phyloP scores from a whole-genome alignment of 1,140 invertebrate species.

The Drosophila leontia region DNA sequence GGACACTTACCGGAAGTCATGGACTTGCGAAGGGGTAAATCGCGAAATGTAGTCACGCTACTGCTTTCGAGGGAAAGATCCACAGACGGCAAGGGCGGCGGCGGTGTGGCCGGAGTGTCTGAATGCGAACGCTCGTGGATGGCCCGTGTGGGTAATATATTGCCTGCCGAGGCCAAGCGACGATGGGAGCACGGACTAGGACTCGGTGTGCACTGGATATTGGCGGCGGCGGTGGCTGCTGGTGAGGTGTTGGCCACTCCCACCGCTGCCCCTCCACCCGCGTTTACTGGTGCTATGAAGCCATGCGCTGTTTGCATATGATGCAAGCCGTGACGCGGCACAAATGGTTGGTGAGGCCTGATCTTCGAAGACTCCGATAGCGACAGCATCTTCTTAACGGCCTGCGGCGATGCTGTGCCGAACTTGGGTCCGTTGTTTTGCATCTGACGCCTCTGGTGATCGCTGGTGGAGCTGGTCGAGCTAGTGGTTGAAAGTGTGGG shows the following conservation, averaged over 20 bases:
- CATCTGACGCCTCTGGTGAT: conserved; percentile 93
- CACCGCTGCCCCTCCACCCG: conserved; percentile 8
- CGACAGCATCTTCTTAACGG: conserved; percentile 96
- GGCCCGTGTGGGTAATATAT: conserved; percentile 84
- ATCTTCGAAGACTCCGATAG: conserved; percentile 95
- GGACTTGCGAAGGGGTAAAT: conserved; percentile 94
- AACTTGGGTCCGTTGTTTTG: conserved; percentile 90
- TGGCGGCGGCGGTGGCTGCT: conserved; percentile 29
- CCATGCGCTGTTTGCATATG: conserved; percentile 70
- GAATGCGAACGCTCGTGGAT: conserved; percentile 95
- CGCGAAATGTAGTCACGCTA: conserved; percentile 96
- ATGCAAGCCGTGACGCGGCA: conserved; percentile 69
- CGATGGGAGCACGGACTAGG: conserved; percentile 88
- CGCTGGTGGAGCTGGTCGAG: conserved; percentile 94
- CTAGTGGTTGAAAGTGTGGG: conserved; percentile 93
- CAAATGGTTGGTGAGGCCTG: conserved; percentile 91
- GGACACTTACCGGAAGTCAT: conserved; percentile 90
- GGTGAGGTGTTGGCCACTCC: conserved; percentile 32
- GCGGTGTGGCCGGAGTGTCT: conserved; percentile 90
- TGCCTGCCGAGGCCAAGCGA: conserved; percentile 87
- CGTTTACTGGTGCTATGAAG: conserved; percentile 52
- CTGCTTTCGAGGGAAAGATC: conserved; percentile 97
- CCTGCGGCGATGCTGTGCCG: conserved; percentile 97
- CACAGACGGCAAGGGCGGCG: conserved; percentile 92
- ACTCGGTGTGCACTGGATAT: conserved; percentile 68